Percentiles rank a stretch among this genome's conserved stretches.
Evolutionary conservation across 2,888 invertebrate species (phyloP).

Genomic region (Epinotia brunnichana): DNA sequence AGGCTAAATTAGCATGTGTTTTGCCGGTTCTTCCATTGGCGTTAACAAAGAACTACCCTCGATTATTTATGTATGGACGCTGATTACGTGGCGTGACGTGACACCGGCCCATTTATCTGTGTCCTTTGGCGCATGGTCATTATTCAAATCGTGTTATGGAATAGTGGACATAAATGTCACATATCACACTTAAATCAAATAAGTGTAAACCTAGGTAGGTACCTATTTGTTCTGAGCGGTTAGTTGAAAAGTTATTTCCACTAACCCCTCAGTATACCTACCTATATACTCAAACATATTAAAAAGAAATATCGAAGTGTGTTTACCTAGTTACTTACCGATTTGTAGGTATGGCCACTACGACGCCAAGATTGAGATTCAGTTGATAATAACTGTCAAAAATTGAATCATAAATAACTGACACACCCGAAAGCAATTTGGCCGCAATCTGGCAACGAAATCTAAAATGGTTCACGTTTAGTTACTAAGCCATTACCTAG

Average conservation of each 20-base stretch:
- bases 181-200: slow-evolving; percentile 4
- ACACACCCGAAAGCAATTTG: slow-evolving; percentile 30
- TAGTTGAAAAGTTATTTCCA: too few species aligned
- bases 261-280: too few species aligned
- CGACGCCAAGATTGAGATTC: not conserved
- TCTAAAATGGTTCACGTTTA: slow-evolving; percentile 24
- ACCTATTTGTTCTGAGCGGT: too few species aligned
- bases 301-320: too few species aligned
- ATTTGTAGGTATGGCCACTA: too few species aligned
- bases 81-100: slow-evolving; percentile 37
- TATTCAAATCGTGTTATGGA: slow-evolving; percentile 40
- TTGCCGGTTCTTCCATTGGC: slow-evolving; percentile 4
- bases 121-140: slow-evolving; percentile 41
- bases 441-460: slow-evolving; percentile 15
- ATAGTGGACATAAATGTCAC: slow-evolving; percentile 26
- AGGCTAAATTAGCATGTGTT: slow-evolving; percentile 2
- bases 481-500: slow-evolving; percentile 7
- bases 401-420: slow-evolving; percentile 2
- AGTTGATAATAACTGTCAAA: not conserved
- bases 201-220: too few species aligned
- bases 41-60: slow-evolving; percentile 15
- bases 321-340: too few species aligned
- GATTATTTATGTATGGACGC: slow-evolving; percentile 30
- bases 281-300: too few species aligned
- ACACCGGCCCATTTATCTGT: slow-evolving; percentile 32